Evolutionary conservation across 1,140 invertebrate species (phyloP).

Genomic region (Nixonia krombeini): DNA sequence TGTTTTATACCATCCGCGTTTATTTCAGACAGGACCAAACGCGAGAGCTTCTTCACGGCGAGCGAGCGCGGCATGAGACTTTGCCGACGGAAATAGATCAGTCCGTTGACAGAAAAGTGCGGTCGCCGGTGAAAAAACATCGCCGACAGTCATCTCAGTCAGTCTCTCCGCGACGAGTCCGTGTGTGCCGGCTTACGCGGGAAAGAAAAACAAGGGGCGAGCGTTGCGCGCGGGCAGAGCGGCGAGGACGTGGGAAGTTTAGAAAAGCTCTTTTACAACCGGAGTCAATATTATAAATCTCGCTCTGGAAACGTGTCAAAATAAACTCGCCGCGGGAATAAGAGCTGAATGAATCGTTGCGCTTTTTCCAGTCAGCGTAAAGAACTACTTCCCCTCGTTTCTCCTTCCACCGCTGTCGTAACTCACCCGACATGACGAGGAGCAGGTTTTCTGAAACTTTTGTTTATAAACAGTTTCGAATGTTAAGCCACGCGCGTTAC

Average conservation of each 20-base stretch:
- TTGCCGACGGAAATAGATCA: constrained; percentile 54
- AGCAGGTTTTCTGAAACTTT: no score
- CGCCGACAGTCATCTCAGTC: constrained; percentile 17
- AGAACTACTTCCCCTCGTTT: no score
- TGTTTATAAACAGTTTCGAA: no score
- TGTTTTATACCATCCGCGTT: constrained; percentile 30
- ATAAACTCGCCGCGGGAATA: constrained; percentile 23
- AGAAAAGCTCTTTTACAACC: constrained; percentile 4
- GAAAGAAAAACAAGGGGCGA: constrained; percentile 20
- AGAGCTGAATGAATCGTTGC: no score
- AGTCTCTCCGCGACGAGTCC: neutral
- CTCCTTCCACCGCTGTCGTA: neutral
- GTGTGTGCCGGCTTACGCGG: neutral
- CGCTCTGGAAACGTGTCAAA: constrained; percentile 15
- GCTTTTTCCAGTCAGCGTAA: no score
- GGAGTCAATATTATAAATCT: constrained; percentile 19
- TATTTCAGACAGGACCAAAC: constrained; percentile 31
- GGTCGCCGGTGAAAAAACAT: constrained; percentile 31
- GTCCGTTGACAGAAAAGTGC: constrained; percentile 39
- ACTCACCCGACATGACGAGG: no score
- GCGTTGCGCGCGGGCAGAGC: neutral
- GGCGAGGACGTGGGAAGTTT: neutral
- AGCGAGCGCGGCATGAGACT: neutral
- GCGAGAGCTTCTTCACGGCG: no score
- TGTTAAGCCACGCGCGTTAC: no score